Conservation (phyloP, 2,113 vertebrate genomes). For the Irena cyanogastra region DNA sequence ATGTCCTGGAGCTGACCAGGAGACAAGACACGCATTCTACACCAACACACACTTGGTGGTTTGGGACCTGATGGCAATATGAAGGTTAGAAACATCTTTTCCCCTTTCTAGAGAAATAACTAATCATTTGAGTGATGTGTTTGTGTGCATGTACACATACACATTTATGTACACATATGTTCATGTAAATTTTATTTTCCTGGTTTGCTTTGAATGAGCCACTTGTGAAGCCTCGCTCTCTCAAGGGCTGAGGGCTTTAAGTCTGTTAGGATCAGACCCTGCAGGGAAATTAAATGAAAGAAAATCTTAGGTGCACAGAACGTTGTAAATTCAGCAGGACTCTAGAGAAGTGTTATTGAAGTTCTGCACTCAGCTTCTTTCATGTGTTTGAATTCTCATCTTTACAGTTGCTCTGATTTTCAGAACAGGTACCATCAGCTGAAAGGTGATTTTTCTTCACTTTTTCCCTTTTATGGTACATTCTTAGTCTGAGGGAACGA, state of each 20-base stretch:
- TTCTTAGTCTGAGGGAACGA: background rate
- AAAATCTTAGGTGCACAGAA: background rate
- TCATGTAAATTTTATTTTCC: background rate
- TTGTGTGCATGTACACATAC: background rate
- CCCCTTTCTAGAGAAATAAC: background rate
- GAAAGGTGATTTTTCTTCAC: background rate
- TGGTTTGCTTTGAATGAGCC: background rate
- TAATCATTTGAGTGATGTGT: background rate
- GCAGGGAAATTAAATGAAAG: background rate
- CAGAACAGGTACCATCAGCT: background rate
- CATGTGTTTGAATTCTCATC: background rate
- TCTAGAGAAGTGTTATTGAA: background rate
- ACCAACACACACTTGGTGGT: background rate
- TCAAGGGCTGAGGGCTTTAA: background rate
- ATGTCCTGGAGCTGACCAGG: background rate
- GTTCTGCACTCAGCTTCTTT: background rate
- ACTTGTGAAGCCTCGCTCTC: background rate
- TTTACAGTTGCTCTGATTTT: background rate
- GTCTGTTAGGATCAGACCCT: background rate
- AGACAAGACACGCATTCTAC: background rate
- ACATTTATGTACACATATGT: rapidly evolving
- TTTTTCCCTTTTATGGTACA: background rate
- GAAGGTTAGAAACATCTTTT: background rate
- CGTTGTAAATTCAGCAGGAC: background rate
- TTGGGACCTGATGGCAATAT: background rate